These are phyloP conservation scores for Upupa epops DNA, from an alignment of 2,113 vertebrate genomes.

Conservation along the genomic window DNA sequence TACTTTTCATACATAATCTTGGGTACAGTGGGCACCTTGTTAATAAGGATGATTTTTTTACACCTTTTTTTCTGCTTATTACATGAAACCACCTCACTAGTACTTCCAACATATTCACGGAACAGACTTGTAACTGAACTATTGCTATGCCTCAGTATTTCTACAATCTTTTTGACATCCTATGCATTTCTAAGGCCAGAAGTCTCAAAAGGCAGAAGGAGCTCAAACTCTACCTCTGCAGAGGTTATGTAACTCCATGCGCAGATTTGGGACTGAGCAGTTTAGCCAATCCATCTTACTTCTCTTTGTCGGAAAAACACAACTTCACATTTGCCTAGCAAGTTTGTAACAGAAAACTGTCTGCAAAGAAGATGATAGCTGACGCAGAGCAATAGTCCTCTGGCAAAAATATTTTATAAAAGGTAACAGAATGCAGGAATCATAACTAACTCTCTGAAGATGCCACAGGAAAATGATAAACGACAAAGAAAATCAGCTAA, in stretches of 20 bases:
- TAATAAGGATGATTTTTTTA: background rate
- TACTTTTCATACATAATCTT: background rate
- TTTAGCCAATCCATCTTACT: no score
- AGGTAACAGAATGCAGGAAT: background rate
- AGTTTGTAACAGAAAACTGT: no score
- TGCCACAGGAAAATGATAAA: background rate
- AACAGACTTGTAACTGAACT: background rate
- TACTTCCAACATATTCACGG: background rate
- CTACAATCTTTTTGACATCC: background rate
- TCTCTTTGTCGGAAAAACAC: no score
- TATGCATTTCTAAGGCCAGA: background rate
- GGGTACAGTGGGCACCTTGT: background rate
- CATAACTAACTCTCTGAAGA: background rate
- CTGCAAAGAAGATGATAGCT: no score
- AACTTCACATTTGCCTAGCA: no score
- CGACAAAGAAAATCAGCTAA: background rate
- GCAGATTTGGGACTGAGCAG: no score
- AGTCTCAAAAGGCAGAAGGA: no score
- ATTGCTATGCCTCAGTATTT: background rate
- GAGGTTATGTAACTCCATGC: no score
- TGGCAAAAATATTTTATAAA: background rate
- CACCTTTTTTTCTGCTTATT: background rate
- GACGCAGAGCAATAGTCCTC: no score
- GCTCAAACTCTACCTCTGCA: no score
- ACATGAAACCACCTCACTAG: background rate